Base-by-base conservation (phyloP, 2,797 vertebrate species). In the Enteromius viviparus region DNA sequence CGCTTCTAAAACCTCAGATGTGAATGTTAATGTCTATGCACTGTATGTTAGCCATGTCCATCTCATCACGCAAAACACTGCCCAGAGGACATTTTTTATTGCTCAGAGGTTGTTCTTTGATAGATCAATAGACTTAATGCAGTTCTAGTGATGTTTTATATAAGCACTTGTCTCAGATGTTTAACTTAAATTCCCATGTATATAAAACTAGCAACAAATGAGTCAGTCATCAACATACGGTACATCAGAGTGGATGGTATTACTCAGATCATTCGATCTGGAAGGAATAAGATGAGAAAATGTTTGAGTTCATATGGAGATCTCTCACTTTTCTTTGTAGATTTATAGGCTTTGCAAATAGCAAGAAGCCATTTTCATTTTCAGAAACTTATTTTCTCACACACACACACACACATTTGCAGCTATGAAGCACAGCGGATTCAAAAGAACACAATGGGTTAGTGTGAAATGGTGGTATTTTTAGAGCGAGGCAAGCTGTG, bases 401-500 rank as follows among this genome's bases (percentile, higher is more conserved):
- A 78, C 65, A 29, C 2, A 60, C 19, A 40, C n/a, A 76, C 3
- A 68, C 1, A 72, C 37, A 37, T 37, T 37, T 62, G n/a, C 1
- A 42, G 40, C 79, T 37, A 26, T 64, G 40, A 53, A 49, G 34
- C 29, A 51, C 32, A 64, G 76, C 49, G 80, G 62, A 78, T 78
- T 69, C 47, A 82, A 32, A 32, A 66, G 70, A 62, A 69, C 65
- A 55, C 78, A 29, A 26, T 51, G 34, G 29, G 82, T 69, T 32
- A 75, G 68, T 81, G 80, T 85, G 72, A 81, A 79, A 40, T 83
- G 4, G n/a, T 11, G 23, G 1, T 82, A 82, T 78, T 80, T 84
- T 77, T 76, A 76, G 69, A 66, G 68, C 19, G 19, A 71, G 72
- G 42, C 51, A 53, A 72, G 62, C 53, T 17, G 55, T 77, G 58